phyloP scores from a whole-genome alignment of 2,888 invertebrate species.

The Scaeva pyrastri region DNA sequence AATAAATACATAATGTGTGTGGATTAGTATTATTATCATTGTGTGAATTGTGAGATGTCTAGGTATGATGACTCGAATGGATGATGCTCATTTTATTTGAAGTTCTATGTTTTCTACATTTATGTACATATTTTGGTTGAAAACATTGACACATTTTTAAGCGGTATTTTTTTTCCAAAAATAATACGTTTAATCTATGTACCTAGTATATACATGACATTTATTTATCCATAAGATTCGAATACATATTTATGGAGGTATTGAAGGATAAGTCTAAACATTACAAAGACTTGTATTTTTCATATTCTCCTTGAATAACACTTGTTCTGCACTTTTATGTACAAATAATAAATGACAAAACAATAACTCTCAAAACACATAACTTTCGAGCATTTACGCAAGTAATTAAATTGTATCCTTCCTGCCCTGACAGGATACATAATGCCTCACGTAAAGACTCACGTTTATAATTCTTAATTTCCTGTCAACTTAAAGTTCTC shows the following conservation, averaged over 20 bases:
- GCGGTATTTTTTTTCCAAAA: too few species aligned
- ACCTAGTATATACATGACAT: too few species aligned
- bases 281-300: too few species aligned
- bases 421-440: neutral
- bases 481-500: slow-evolving; percentile 35
- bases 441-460: neutral
- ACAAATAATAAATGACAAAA: slow-evolving; percentile 4
- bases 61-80: too few species aligned
- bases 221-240: too few species aligned
- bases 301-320: neutral
- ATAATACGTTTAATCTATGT: too few species aligned
- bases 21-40: neutral
- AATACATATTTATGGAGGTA: too few species aligned
- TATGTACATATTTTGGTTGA: too few species aligned
- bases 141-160: too few species aligned
- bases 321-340: neutral
- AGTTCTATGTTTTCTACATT: too few species aligned
- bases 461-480: slow-evolving; percentile 28
- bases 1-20: slow-evolving; percentile 17
- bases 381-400: neutral
- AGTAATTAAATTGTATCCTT: slow-evolving; percentile 18
- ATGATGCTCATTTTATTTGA: too few species aligned
- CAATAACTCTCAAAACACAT: slow-evolving; percentile 2
- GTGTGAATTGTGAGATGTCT: neutral
- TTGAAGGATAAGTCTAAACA: too few species aligned